A percentile compares a stretch with the other conserved stretches of the same genome.
phyloP scores from a whole-genome alignment of 2,888 invertebrate genomes.

The Drosophila tanythrix region DNA sequence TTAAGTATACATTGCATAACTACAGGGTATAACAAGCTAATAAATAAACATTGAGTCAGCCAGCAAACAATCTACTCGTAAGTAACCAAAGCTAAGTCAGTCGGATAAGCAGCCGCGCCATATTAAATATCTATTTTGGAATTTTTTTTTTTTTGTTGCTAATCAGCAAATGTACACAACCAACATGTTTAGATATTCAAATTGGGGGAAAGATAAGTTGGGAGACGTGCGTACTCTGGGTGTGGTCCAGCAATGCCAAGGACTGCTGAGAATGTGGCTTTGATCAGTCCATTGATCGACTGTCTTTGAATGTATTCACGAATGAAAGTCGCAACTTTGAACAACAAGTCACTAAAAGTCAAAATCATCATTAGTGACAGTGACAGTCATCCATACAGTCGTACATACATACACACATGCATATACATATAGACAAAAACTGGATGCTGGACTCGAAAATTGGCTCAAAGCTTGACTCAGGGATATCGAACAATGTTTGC shows the following conservation, averaged over 20 bases:
- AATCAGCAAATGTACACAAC: slow-evolving; percentile 46
- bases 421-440: background rate
- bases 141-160: slow-evolving; percentile 15
- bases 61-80: slow-evolving; percentile 23
- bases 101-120: slow-evolving; percentile 15
- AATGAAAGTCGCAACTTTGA: slow-evolving; percentile 29
- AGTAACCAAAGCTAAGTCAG: slow-evolving; percentile 11
- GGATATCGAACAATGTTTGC: slow-evolving; percentile 11
- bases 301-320: slow-evolving; percentile 18
- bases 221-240: slow-evolving; percentile 5
- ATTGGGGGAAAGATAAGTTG: slow-evolving; percentile 7
- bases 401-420: background rate
- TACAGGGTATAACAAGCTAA: slow-evolving; percentile 13
- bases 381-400: background rate
- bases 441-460: slow-evolving; percentile 14
- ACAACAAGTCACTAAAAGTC: background rate
- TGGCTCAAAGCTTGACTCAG: slow-evolving; percentile 1
- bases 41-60: slow-evolving; percentile 22
- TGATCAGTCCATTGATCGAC: slow-evolving; percentile 28
- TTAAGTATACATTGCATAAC: background rate
- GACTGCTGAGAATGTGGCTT: slow-evolving; percentile 21
- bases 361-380: slow-evolving; percentile 9
- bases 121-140: slow-evolving; percentile 4
- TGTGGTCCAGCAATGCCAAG: slow-evolving; percentile 23
- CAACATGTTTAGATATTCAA: slow-evolving; percentile 33